Percentiles rank a stretch among this genome's conserved stretches.
phyloP scores from a whole-genome alignment of 2,888 invertebrate genomes.

The Tetheella fluctuosa region DNA sequence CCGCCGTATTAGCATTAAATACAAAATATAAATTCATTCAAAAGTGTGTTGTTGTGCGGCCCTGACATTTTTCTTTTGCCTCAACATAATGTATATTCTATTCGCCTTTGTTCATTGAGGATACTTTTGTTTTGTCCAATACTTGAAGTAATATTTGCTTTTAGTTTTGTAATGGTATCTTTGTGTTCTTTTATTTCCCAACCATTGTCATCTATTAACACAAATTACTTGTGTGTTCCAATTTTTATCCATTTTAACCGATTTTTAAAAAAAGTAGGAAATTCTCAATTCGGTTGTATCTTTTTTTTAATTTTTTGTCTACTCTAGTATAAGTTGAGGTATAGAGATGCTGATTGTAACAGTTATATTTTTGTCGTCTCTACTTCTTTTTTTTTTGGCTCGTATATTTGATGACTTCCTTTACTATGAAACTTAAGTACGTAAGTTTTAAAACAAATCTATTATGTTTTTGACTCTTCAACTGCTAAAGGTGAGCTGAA shows the following conservation, averaged over 20 bases:
- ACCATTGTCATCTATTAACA: background rate
- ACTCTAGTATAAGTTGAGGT: too few species aligned
- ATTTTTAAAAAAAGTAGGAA: too few species aligned
- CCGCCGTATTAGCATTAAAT: conserved; percentile 26
- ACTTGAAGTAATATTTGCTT: conserved; percentile 2
- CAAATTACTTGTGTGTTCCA: background rate
- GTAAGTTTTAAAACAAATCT: too few species aligned
- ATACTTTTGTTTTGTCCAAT: background rate
- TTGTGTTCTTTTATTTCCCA: background rate
- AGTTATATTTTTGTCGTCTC: too few species aligned
- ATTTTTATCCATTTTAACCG: background rate
- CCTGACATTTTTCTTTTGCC: conserved; percentile 44
- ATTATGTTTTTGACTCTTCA: too few species aligned
- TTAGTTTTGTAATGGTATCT: background rate
- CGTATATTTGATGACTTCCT: too few species aligned
- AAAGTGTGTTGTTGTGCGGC: conserved; percentile 21
- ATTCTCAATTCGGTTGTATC: too few species aligned
- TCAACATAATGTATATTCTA: conserved; percentile 20
- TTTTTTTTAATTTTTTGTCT: too few species aligned
- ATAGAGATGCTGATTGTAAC: too few species aligned
- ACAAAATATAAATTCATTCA: background rate
- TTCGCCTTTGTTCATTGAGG: conserved; percentile 15
- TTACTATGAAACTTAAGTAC: too few species aligned
- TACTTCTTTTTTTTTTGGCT: too few species aligned
- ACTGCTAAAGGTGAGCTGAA: too few species aligned